Evolutionary conservation across 2,113 vertebrate genomes (phyloP).

Genomic region (Genyomyrus donnyi): DNA sequence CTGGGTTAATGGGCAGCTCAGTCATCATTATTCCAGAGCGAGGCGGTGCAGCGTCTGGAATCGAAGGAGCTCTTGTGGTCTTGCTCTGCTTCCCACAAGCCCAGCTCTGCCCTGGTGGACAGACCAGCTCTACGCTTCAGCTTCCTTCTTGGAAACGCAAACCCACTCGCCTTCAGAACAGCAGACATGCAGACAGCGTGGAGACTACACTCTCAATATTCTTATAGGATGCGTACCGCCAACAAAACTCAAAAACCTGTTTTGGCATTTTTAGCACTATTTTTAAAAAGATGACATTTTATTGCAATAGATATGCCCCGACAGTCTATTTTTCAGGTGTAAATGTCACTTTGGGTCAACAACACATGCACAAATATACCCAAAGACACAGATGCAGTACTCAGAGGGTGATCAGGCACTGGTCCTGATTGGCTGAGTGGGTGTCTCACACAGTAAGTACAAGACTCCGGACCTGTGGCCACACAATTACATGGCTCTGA

Average conservation of each 20-base stretch:
- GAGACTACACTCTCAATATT: background rate
- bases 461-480: slow-evolving; percentile 12
- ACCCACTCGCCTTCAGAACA: background rate
- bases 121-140: background rate
- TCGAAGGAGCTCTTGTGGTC: background rate
- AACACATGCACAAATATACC: background rate
- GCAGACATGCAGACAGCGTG: background rate
- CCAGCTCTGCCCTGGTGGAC: background rate
- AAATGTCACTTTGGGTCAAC: background rate
- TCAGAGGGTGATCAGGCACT: background rate
- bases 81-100: too few relatives aligned
- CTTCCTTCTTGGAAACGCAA: background rate
- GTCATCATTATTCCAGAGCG: background rate
- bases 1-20: background rate
- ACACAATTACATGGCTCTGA: slow-evolving; percentile 11
- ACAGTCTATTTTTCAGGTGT: background rate
- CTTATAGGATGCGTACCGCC: background rate
- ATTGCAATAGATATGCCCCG: background rate
- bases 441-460: background rate
- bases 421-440: slow-evolving; percentile 22
- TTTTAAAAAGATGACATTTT: background rate
- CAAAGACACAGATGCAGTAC: background rate
- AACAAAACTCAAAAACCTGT: background rate
- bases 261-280: background rate
- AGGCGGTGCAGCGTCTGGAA: background rate